phyloP scores from a whole-genome alignment of 2,113 vertebrate species.

The Eublepharis macularius region DNA sequence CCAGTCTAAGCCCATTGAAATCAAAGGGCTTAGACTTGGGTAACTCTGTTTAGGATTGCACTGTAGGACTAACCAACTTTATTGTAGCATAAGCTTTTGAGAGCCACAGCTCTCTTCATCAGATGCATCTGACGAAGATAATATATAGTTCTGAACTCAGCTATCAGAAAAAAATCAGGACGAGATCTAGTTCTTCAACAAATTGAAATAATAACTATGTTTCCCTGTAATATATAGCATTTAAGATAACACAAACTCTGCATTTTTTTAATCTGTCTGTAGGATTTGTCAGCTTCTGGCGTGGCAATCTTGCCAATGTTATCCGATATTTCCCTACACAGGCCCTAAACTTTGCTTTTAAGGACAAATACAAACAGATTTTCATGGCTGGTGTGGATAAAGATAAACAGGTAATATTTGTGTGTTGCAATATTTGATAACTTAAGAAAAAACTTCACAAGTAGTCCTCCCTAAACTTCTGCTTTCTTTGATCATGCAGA shows the following conservation, averaged over 20 bases:
- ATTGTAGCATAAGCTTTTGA: too few relatives aligned
- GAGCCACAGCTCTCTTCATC: too few relatives aligned
- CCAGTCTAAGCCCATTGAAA: too few relatives aligned
- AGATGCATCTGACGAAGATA: too few relatives aligned
- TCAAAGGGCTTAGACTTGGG: too few relatives aligned
- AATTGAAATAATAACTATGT: slow-evolving; percentile 6
- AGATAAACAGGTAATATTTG: slow-evolving; percentile 71
- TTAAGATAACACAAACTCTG: not conserved
- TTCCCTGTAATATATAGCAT: not conserved
- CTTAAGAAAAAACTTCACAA: too few relatives aligned
- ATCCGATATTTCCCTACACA: slow-evolving; percentile 65
- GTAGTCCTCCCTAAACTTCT: not conserved
- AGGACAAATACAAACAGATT: slow-evolving; percentile 68
- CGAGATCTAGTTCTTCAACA: not conserved
- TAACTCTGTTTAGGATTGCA: too few relatives aligned
- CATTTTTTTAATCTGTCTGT: slow-evolving; percentile 23
- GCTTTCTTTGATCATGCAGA: not conserved
- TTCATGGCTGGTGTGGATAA: slow-evolving; percentile 63
- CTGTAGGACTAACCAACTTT: too few relatives aligned
- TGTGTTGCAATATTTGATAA: slow-evolving; percentile 28
- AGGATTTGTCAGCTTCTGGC: slow-evolving; percentile 69
- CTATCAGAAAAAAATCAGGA: not conserved
- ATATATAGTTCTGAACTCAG: rapidly evolving
- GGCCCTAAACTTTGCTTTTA: slow-evolving; percentile 73
- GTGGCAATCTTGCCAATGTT: slow-evolving; percentile 60